Percentiles rank a stretch among this genome's conserved stretches.
Evolutionary conservation across 2,113 vertebrate species (phyloP).

Genomic region (Mystacornis crossleyi): DNA sequence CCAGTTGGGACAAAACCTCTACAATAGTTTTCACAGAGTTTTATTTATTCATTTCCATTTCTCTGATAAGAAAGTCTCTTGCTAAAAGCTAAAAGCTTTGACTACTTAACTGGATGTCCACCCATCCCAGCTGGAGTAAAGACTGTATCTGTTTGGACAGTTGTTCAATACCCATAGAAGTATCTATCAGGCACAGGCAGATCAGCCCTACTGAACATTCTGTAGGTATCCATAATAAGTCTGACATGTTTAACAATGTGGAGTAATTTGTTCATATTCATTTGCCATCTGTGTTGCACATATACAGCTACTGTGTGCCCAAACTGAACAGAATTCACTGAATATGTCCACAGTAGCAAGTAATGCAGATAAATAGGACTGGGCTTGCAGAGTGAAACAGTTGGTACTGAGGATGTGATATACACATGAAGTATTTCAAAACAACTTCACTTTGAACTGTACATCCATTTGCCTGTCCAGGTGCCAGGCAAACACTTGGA

Average conservation of each 20-base stretch:
- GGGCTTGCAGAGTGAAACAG: neutral
- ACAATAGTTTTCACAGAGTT: neutral
- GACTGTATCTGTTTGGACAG: neutral
- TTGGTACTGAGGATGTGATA: neutral
- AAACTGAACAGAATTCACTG: neutral
- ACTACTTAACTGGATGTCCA: neutral
- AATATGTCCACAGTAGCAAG: neutral
- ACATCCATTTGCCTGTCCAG: neutral
- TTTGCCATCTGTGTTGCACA: constrained; percentile 2
- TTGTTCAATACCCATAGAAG: neutral
- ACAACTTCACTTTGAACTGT: neutral
- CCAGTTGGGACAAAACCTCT: neutral
- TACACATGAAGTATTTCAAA: neutral
- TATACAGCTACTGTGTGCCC: neutral
- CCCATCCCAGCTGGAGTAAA: neutral
- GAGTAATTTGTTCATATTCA: neutral
- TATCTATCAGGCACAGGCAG: neutral
- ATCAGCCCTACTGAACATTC: neutral
- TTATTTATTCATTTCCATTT: neutral
- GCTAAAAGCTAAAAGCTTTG: neutral
- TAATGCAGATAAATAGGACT: neutral
- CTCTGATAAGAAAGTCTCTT: neutral
- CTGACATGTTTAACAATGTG: neutral
- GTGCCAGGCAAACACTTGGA: neutral
- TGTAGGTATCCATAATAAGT: neutral